Conservation (phyloP, 2,888 invertebrate species). For the Pandemis heparana region DNA sequence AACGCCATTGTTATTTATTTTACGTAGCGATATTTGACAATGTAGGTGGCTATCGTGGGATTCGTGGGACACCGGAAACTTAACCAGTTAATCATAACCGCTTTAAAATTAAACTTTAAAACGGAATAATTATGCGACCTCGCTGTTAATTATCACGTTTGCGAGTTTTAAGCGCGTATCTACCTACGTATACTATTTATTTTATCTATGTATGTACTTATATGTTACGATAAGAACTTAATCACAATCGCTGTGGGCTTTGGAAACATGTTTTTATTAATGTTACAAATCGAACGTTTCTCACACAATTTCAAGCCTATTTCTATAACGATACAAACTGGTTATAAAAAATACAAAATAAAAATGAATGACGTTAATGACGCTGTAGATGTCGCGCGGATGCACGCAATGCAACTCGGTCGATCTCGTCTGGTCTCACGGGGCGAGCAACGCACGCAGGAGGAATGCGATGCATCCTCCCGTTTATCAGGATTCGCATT, state of each 20-base stretch:
- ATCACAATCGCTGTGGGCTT: constrained; percentile 18
- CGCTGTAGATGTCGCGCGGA: constrained; percentile 46
- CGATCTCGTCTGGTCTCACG: constrained; percentile 72
- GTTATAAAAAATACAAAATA: constrained; percentile 38
- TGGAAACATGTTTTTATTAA: constrained; percentile 28
- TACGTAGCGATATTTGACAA: constrained; percentile 20
- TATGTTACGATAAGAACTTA: constrained; percentile 27
- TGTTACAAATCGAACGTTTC: constrained; percentile 22
- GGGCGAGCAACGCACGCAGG: constrained; percentile 61
- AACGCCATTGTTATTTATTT: background rate
- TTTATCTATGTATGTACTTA: constrained; percentile 16
- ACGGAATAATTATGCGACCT: constrained; percentile 31
- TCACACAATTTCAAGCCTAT: constrained; percentile 26
- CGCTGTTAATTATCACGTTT: constrained; percentile 38
- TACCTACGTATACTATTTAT: constrained; percentile 27
- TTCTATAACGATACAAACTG: constrained; percentile 33
- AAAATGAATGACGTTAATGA: constrained; percentile 40
- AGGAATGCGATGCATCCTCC: constrained; percentile 62
- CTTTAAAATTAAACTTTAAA: constrained; percentile 35
- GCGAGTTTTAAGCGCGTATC: constrained; percentile 28
- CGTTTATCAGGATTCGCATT: constrained; percentile 68
- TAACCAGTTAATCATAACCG: constrained; percentile 33
- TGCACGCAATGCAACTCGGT: constrained; percentile 51
- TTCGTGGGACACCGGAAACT: constrained; percentile 39
- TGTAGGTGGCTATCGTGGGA: constrained; percentile 31